Base-by-base conservation (phyloP, 2,113 vertebrate genomes). In the Peromyscus leucopus region DNA sequence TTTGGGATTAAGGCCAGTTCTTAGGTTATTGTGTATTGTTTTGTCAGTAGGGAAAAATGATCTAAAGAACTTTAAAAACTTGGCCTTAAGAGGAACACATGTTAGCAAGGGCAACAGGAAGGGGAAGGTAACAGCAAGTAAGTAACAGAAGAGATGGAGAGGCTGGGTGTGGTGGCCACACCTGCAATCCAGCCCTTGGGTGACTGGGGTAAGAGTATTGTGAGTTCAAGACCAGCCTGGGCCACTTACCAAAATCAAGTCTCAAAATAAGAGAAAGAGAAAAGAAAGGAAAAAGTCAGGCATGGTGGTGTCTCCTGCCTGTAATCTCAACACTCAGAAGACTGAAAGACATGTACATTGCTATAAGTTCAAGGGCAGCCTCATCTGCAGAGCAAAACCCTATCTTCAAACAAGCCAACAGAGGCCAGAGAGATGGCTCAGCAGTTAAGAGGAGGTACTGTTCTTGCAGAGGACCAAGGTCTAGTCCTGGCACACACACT, bases 61-160 rank as follows among this genome's bases (percentile, higher is more conserved):
- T 78, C 63, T 78, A 94, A 94, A 94, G 57, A 94, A 92, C 28
- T 39, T 90, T 67, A 24, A 85, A 82, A 91, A 75, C 63, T 10
- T 83, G 19, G 63, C 22, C 84, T 89, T n/a, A 46, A 86, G n/a
- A 67, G 15, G 61, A 42, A 17, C 7, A 17, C n/a, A 85, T 2
- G 1, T 46, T 67, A 86, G 5, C 83, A 65, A 83, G 36, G 26
- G 22, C 10, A 31, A 19, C 26, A 65, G 22, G 59, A 17, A 39
- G 24, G 24, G 17, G 22, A 17, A 21, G 12, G 13, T 2, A 42
- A 42, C 42, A 42, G 42, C 2, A 4, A 26, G 3, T 9, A 65
- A 46, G 33, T 33, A 48, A 12, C 15, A 33, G 16, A 48, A 86
- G 17, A 86, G 84, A 48, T 7, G 17, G 36, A 42, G 26, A 85